Base-by-base conservation (phyloP, 2,797 vertebrate species). In the Microctenopoma steveboyesi region DNA sequence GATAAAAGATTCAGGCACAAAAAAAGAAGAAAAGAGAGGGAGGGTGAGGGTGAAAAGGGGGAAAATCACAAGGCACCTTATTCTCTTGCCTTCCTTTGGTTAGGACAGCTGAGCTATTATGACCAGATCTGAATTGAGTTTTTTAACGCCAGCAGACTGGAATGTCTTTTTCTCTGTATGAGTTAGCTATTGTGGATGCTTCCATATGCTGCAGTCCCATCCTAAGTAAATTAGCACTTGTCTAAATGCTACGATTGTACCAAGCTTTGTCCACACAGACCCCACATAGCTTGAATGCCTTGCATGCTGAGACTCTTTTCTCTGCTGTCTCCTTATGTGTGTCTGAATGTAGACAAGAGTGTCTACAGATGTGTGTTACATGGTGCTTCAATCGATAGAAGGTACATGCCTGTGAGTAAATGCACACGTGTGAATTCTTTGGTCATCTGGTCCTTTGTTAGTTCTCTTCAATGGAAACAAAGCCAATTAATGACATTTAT, bases 21-120 rank as follows among this genome's bases (percentile, higher is more conserved):
- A 91, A 91, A 86, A 88, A 86, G 83, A 90, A 91, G 81, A 88
- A 90, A 91, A 90, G 84, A 73, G 78, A 83, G 88, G 78, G 81
- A 85, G 84, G 82, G 82, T 50, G 78, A 89, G 89, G 87, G 89
- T 82, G 88, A 90, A 89, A 88, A 91, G 87, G 87, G 86, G 93
- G 95, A 93, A 92, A 94, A 95, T 94, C 95, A 98, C 96, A 98
- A 98, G 97, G 96, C 93, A 89, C 92, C 93, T 94, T 96, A 97
- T 97, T 98, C 96, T 98, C 94, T 97, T 94, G 93, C 92, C 93
- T 90, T 93, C 93, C 95, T 96, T 96, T 95, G 94, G 94, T 95
- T 95, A 93, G 94, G 95, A 97, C 96, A 98, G 97, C 96, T 97
- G 96, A 98, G 95, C 95, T 95, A 96, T 96, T 96, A 96, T 95